Evolutionary conservation across 2,113 vertebrate species (phyloP), one percentile per base, ranked within the genome.

Genomic region (Genyomyrus donnyi): DNA sequence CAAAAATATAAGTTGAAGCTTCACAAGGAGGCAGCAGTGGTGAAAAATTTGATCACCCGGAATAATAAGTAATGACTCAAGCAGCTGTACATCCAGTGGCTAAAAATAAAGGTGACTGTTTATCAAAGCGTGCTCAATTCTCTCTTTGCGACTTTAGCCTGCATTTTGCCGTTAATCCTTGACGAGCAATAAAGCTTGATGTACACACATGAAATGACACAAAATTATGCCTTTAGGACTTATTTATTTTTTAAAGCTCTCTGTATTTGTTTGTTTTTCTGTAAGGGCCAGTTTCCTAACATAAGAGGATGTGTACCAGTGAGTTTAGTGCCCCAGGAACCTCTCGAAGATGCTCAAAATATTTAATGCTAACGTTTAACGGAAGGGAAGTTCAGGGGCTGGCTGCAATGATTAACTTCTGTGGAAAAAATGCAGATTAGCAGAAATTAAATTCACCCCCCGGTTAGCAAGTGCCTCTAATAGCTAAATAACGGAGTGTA

Each of bases 401-500:
- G 35, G 74, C 74, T 80, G 35, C 35, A 80, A 19, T 80, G 74
- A 80, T 80, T 80, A 86, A 86, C 8, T 50, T 86, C 42, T 53
- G 49, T 53, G 49, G 46, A 87, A 53, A 56, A 35, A 52, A 87
- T 53, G 89, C 53, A 45, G 90, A 74, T 90, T 91, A 92, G 91
- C 91, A 91, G 70, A 89, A 48, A 92, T 93, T 92, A 91, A 92
- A 91, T 91, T 92, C 90, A 91, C 89, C 90, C 91, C 48, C 27
- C 31, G 31, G 88, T 91, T 90, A 92, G 88, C 91, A 90, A 87
- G 85, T 85, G 90, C 88, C 10, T 89, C 89, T 92, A 92, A 92
- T 93, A 92, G 93, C 88, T 92, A 92, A 91, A 92, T 92, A 91
- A 91, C 91, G 88, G 91, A 91, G 90, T 88, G 70, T 74, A 83